A percentile compares a stretch with the other conserved stretches of the same genome.
Conservation (phyloP, 1,140 invertebrate genomes). For the Drosophila trapezifrons region DNA sequence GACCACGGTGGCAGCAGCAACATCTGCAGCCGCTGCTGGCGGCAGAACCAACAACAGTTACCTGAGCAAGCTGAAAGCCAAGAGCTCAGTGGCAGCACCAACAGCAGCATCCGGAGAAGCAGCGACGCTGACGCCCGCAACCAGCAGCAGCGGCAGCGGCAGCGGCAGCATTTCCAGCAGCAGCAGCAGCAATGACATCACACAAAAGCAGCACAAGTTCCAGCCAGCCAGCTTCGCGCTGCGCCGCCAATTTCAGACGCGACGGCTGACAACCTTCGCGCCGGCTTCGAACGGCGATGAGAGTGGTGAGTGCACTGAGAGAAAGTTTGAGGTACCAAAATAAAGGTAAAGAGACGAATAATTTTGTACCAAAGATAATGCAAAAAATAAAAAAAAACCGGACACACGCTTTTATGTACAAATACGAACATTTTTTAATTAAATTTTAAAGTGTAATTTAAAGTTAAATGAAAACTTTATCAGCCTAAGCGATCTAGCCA, state of each 20-base stretch:
- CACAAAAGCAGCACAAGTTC: conserved; percentile 60
- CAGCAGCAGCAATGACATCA: conserved; percentile 47
- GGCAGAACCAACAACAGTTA: conserved; percentile 53
- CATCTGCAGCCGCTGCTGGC: conserved; percentile 19
- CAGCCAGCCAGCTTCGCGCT: conserved; percentile 67
- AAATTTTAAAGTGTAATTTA: too few relatives aligned
- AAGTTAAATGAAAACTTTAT: too few relatives aligned
- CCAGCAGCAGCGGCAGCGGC: conserved; percentile 33
- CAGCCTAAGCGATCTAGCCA: too few relatives aligned
- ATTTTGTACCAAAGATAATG: too few relatives aligned
- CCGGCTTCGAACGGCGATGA: conserved; percentile 57
- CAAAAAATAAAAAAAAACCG: too few relatives aligned
- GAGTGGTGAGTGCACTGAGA: conserved; percentile 59
- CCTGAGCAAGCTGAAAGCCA: conserved; percentile 61
- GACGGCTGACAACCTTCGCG: conserved; percentile 70
- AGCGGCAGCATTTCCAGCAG: conserved; percentile 11
- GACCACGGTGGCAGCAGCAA: conserved; percentile 23
- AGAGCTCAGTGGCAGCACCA: conserved; percentile 35
- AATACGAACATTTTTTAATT: too few relatives aligned
- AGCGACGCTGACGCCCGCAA: conserved; percentile 52
- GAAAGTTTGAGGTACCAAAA: too few relatives aligned
- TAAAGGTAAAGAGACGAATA: too few relatives aligned
- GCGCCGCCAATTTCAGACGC: conserved; percentile 75
- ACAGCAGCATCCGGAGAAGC: conserved; percentile 28
- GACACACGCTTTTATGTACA: too few relatives aligned